phyloP scores from a whole-genome alignment of 1,140 invertebrate species.

The Drosophila ercepeae region DNA sequence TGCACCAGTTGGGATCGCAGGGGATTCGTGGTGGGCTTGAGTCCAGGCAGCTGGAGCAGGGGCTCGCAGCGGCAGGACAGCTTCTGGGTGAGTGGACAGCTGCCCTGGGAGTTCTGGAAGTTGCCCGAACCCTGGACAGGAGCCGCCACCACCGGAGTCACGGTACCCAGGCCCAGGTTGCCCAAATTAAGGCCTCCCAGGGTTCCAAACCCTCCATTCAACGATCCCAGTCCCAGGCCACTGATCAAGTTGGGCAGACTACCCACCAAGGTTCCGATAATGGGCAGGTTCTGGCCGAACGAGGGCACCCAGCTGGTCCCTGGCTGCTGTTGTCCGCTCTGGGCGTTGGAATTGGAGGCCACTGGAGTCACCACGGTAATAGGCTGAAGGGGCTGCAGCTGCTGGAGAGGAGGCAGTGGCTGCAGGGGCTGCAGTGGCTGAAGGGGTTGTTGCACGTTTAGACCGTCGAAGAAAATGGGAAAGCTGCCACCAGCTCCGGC shows the following conservation, averaged over 20 bases:
- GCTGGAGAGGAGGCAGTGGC: slow-evolving; percentile 15
- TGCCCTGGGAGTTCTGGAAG: slow-evolving; percentile 6
- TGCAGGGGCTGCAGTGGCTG: slow-evolving; percentile 20
- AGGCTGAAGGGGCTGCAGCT: slow-evolving; percentile 37
- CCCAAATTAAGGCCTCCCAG: slow-evolving; percentile 58
- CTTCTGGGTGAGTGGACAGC: slow-evolving; percentile 58
- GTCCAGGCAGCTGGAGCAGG: slow-evolving; percentile 32
- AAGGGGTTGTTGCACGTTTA: slow-evolving; percentile 24
- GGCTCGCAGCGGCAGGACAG: slow-evolving; percentile 71
- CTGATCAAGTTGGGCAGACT: slow-evolving; percentile 51
- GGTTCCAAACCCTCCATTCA: slow-evolving; percentile 46
- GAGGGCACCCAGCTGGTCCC: slow-evolving; percentile 47
- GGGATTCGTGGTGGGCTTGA: slow-evolving; percentile 19
- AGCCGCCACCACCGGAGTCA: slow-evolving; percentile 15
- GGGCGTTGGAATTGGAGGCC: slow-evolving; percentile 41
- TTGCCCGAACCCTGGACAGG: neutral
- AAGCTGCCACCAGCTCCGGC: slow-evolving; percentile 12
- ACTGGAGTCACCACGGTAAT: slow-evolving; percentile 57
- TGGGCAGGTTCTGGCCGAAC: slow-evolving; percentile 59
- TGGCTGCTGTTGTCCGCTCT: slow-evolving; percentile 23
- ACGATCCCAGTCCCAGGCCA: slow-evolving; percentile 48
- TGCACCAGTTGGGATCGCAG: slow-evolving; percentile 28
- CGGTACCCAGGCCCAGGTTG: slow-evolving; percentile 50
- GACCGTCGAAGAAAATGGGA: slow-evolving; percentile 58
- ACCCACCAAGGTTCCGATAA: slow-evolving; percentile 59